Evolutionary conservation across 1,140 invertebrate genomes (phyloP).

Genomic region (Ooceraea biroi): DNA sequence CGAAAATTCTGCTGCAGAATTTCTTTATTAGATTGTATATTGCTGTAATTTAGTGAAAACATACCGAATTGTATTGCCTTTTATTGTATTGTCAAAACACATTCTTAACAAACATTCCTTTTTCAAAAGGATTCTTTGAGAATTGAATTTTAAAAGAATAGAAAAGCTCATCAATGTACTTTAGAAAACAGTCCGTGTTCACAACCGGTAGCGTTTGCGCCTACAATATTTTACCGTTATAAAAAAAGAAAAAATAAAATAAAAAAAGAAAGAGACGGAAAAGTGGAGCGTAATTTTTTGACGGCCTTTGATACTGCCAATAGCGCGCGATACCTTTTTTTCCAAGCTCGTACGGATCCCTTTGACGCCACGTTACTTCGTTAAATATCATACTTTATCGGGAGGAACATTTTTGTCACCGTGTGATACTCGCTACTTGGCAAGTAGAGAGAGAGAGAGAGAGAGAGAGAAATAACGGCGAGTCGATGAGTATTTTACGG

Average conservation of each 20-base stretch:
- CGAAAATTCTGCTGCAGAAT: too few relatives aligned
- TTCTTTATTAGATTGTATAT: too few relatives aligned
- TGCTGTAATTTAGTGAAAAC: too few relatives aligned
- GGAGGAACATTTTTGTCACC: conserved; percentile 44
- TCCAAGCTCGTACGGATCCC: conserved; percentile 53
- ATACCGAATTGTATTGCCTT: too few relatives aligned
- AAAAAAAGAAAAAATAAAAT: conserved; percentile 8
- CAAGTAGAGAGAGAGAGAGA: conserved; percentile 37
- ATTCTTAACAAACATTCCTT: too few relatives aligned
- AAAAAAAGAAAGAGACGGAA: conserved; percentile 12
- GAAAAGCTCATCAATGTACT: too few relatives aligned
- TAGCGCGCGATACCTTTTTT: conserved; percentile 40
- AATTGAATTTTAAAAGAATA: too few relatives aligned
- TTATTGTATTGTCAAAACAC: too few relatives aligned
- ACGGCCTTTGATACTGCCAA: conserved; percentile 52
- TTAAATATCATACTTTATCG: conserved; percentile 56
- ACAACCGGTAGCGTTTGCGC: too few relatives aligned
- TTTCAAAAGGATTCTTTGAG: too few relatives aligned
- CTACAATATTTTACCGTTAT: too few relatives aligned
- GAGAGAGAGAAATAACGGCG: conserved; percentile 10
- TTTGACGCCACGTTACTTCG: conserved; percentile 59
- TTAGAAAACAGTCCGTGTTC: too few relatives aligned
- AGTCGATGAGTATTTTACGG: conserved; percentile 47
- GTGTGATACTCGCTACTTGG: conserved; percentile 47
- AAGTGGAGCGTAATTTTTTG: conserved; percentile 47